A percentile compares a stretch with the other conserved stretches of the same genome.
Evolutionary conservation across 2,888 invertebrate genomes (phyloP).

Genomic region (Noctua janthina): DNA sequence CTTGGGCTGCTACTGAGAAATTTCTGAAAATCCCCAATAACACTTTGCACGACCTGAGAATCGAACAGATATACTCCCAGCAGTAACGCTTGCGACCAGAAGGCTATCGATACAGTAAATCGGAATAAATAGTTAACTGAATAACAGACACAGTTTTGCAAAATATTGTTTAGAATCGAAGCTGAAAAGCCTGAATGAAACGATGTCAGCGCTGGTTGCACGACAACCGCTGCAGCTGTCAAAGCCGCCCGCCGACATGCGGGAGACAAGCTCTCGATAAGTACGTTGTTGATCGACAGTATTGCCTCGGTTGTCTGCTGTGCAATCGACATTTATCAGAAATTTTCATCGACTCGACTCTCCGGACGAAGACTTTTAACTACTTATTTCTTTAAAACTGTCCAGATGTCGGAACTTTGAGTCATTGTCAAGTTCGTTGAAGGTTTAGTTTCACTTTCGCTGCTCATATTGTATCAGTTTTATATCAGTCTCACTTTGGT

Average conservation of each 20-base stretch:
- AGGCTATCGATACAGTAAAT: not conserved
- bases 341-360: constrained; percentile 13
- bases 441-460: not conserved
- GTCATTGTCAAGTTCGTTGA: not conserved
- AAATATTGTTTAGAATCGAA: not conserved
- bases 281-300: not conserved
- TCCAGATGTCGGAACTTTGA: constrained; percentile 5
- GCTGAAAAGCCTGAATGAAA: not conserved
- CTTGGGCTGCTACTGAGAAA: not conserved
- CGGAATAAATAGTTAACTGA: not conserved
- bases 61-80: not conserved
- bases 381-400: constrained; percentile 6
- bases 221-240: constrained; percentile 1
- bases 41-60: not conserved
- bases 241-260: not conserved
- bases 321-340: constrained; percentile 10
- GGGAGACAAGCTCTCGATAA: constrained; percentile 12
- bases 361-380: not conserved
- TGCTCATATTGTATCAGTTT: not conserved
- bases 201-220: not conserved
- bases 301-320: not conserved
- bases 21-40: not conserved
- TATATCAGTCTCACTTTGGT: not conserved
- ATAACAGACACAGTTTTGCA: not conserved
- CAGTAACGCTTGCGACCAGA: not conserved